Evolutionary conservation across 2,888 invertebrate genomes (phyloP), one percentile per base, ranked within the genome.

Genomic region (Lacanobia wlatinum): DNA sequence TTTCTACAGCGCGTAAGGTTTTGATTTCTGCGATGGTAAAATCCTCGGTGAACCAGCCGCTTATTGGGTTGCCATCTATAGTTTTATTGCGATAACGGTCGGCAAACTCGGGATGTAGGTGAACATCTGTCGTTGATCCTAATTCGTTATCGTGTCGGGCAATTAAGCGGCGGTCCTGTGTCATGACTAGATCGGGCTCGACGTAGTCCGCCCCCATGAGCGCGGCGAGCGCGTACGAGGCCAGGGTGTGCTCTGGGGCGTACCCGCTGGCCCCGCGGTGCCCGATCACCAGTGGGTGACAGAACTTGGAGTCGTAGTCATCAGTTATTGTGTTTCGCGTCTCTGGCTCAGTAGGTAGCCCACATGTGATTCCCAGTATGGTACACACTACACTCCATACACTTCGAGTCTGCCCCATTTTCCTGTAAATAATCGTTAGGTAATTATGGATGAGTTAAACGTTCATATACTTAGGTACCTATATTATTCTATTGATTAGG

Each of bases 211-310:
- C 92, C 2, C 95, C 95, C 92, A 95, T 92, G 0, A 94, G 92
- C 63, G 95, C 90, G 3, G 96, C 93, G 4, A 96, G 89, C 0
- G 95, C 93, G 76, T 96, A 96, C 2, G 96, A 90, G 6, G 93
- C 95, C 23, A 95, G 90, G 0, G 96, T 96, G 78, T 96, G 96
- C 80, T 96, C 96, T 0, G 96, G 95, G 1, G 93, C 93, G 76
- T 96, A 96, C 2, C 95, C 96, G 53, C 95, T 94, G 34, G 96
- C 95, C 1, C 96, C 96, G 8, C 96, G 90, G 72, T 95, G 95
- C 4, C 92, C 95, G 43, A 95, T 92, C 2, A 94, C 89, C 16
- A 93, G 68, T 2, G 92, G 93, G 14, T 87, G 84, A 78, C 94
- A 92, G 66, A 90, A 89, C 61, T 90, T 88, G 4, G 86, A 76